Percentiles rank a stretch among this genome's conserved stretches.
Evolutionary conservation across 2,888 invertebrate species (phyloP).

Genomic region (Colletes collaris): DNA sequence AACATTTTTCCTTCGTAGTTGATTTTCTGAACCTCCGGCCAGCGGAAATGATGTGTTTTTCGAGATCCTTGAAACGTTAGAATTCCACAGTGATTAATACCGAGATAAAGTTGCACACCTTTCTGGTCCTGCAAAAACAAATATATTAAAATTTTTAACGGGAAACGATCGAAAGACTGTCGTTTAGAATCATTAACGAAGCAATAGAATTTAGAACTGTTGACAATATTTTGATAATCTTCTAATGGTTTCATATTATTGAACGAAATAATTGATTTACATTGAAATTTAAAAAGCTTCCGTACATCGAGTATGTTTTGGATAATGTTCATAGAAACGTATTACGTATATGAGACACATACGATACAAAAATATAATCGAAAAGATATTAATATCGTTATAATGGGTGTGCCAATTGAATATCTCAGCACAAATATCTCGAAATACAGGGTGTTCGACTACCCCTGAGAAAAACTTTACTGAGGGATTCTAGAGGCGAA

Average conservation of each 20-base stretch:
- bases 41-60: constrained; percentile 97
- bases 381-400: no score
- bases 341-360: no score
- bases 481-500: no score
- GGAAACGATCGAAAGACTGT: neutral
- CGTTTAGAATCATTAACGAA: neutral
- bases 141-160: neutral
- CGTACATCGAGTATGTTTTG: no score
- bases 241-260: no score
- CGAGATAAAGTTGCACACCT: constrained; percentile 95
- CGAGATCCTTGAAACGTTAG: constrained; percentile 96
- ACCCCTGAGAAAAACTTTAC: no score
- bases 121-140: constrained; percentile 91
- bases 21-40: constrained; percentile 97
- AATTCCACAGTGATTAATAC: constrained; percentile 97
- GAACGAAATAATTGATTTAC: neutral
- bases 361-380: no score
- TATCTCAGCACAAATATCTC: no score
- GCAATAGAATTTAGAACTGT: neutral
- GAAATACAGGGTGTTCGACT: no score
- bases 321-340: no score
- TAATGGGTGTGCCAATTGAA: no score
- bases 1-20: constrained; percentile 99
- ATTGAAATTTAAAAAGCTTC: neutral
- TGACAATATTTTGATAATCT: neutral